Conservation (phyloP, 2,888 invertebrate genomes). For the Tridacna crocea region DNA sequence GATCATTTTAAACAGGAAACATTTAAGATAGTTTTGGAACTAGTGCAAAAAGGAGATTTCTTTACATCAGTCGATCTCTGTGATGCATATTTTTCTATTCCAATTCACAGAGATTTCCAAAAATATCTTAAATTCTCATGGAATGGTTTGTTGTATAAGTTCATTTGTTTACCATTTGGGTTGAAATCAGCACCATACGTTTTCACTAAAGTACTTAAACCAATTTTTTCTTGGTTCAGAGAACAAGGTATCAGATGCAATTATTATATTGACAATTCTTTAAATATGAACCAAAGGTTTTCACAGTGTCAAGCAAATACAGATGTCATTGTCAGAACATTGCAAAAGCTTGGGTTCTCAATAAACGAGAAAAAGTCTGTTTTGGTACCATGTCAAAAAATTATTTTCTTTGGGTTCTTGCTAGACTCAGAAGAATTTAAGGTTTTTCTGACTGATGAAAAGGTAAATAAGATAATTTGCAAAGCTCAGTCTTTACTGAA, state of each 20-base stretch:
- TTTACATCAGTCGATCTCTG: no score
- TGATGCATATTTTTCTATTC: no score
- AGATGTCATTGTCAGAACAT: slow-evolving; percentile 11
- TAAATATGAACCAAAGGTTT: slow-evolving; percentile 27
- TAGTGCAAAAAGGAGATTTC: no score
- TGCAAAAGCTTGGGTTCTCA: slow-evolving; percentile 33
- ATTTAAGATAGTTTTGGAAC: no score
- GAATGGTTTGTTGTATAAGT: no score
- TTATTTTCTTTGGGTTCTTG: slow-evolving; percentile 58
- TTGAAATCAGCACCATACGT: not conserved
- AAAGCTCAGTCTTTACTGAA: slow-evolving; percentile 29
- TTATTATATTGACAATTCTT: slow-evolving; percentile 21
- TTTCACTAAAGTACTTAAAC: slow-evolving; percentile 15
- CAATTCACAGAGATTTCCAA: slow-evolving; percentile 29
- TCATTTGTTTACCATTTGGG: not conserved
- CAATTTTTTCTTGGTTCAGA: slow-evolving; percentile 16
- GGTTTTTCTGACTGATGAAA: slow-evolving; percentile 53
- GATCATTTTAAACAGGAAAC: no score
- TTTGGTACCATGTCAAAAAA: no score
- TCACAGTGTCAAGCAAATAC: slow-evolving; percentile 24
- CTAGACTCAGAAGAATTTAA: slow-evolving; percentile 53
- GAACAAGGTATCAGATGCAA: slow-evolving; percentile 4
- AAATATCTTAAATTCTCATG: slow-evolving; percentile 40
- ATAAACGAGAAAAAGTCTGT: slow-evolving; percentile 43
- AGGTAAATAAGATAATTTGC: slow-evolving; percentile 40